Evolutionary conservation across 1,140 invertebrate genomes (phyloP), one percentile per base, ranked within the genome.

Genomic region (Pseudomyrmex sp.): DNA sequence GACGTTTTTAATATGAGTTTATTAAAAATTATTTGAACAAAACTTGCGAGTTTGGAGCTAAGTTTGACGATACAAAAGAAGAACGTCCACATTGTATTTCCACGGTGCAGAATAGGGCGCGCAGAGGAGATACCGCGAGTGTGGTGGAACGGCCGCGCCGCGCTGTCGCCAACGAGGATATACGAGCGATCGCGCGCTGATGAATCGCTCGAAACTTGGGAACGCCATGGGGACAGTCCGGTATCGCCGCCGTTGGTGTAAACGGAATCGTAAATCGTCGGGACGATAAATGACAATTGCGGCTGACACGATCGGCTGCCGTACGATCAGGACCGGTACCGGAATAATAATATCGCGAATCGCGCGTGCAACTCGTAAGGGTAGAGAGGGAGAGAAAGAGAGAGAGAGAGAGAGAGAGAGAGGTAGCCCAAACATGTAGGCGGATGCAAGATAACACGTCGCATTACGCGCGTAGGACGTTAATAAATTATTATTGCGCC

Each of bases 201-300:
- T 93, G 92, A 91, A 93, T 93, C 86, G 90, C 85, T 85, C 66
- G 86, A 89, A 90, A 86, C 83, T 89, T 79, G 89, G 86, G 73
- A 74, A 75, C 83, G 83, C 83, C 82, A 84, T 48, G 76, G 35
- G 73, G 26, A 77, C 68, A 70, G 82, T 69, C 61, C 77, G 85
- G 85, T 91, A 91, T 88, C 87, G 87, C 77, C 83, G 87, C 77
- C 79, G 58, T 61, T 50, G 59, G 74, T 89, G 86, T 90, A 92
- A 92, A 92, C 90, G 87, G 82, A 91, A 90, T 83, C 91, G 90
- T 93, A 92, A 92, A 92, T 93, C 90, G 83, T 86, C 62, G 52
- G 48, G 84, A 90, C 92, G 91, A 92, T 92, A 93, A 92, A 93
- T 92, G 92, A 92, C 92, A 93, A 93, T 92, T 93, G 90, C 85